Evolutionary conservation across 2,113 vertebrate genomes (phyloP), one percentile per base, ranked within the genome.

Genomic region (Vulpes ferrilata): DNA sequence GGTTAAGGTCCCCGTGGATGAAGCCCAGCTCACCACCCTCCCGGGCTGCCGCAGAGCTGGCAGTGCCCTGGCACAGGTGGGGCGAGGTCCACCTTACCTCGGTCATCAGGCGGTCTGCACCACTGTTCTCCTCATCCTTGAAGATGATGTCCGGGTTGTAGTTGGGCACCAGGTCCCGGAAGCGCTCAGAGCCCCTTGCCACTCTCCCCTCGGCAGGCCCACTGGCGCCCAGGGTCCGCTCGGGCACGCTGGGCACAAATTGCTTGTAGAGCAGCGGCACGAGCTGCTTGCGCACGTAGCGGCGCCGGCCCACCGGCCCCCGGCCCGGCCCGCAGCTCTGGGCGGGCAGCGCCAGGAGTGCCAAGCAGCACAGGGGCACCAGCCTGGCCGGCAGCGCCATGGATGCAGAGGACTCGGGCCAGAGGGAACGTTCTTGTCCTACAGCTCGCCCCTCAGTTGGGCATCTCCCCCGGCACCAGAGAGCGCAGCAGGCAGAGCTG

Each of bases 281-380:
- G 1, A 99, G 98, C 97, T 98, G 98, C 90, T 98, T 98, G 95
- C 98, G 97, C 89, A 96, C 98, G 5, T 98, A 83, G 59, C 98
- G 98, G 87, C 99, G 98, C 90, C 99, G 97, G 27, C 99, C 98
- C 81, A 98, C 98, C 0, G 99, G 99, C 1, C 98, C 99, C 90
- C 99, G 98, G 91, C 99, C 99, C 0, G 99, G 99, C 13, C 99
- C 99, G 81, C 99, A 99, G 98, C 99, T 99, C 97, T 99, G 99
- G 81, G 98, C 98, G 64, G 98, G 99, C 96, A 99, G 98, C 95
- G 97, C 99, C 99, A 98, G 98, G 95, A 98, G 97, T 98, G 98
- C 98, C 97, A 98, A 97, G 98, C 99, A 99, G 98, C 99, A 99
- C 99, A 98, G 91, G 71, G 95, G 98, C 99, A 99, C 99, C 65